Base-by-base conservation (phyloP, 1,140 invertebrate genomes). In the Halesus radiatus region DNA sequence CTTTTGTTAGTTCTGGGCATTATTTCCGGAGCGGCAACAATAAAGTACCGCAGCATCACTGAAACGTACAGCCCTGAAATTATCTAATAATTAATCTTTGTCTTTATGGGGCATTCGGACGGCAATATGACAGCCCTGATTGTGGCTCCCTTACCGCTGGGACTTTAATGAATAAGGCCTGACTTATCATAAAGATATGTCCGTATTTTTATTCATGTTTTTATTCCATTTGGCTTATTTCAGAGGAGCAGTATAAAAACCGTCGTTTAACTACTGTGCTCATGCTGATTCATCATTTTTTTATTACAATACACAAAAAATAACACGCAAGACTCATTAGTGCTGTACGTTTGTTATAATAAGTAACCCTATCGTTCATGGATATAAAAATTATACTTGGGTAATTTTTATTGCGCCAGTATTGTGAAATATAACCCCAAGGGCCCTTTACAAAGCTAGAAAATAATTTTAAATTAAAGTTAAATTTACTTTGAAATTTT, bases 81-180 rank as follows among this genome's bases (percentile, higher is more conserved):
- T 72, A 72, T 72, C 68, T 72, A 72, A 72, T 72, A 72, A 72
- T 72, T 72, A 72, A 72, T 72, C 68, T 72, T 23, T 72, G 32
- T 52, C 68, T 72, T 72, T 72, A 72, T 72, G 62, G 23, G 68
- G 45, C 68, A 20, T 72, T 72, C 18, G 68, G 68, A 72, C 32
- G 45, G 45, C 68, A 72, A 72, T 72, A 72, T 72, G 68, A 45
- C 68, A 72, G 68, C 23, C 16, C 18, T 72, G 45, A 50, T 50
- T 72, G 37, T 50, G n/a, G 68, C n/a, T 23, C 29, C 62, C 62
- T 29, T 26, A 15, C 29, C 26, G n/a, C 62, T 66, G 29, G 22
- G 62, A 29, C 56, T 60, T 66, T 66, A 66, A 66, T 66, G 22
- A 32, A 26, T 66, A 16, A 15, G 26, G 15, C 26, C 29, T 66